These are phyloP conservation scores for Magallana nippona DNA, from an alignment of 2,888 invertebrate species.

Conservation along the genomic window DNA sequence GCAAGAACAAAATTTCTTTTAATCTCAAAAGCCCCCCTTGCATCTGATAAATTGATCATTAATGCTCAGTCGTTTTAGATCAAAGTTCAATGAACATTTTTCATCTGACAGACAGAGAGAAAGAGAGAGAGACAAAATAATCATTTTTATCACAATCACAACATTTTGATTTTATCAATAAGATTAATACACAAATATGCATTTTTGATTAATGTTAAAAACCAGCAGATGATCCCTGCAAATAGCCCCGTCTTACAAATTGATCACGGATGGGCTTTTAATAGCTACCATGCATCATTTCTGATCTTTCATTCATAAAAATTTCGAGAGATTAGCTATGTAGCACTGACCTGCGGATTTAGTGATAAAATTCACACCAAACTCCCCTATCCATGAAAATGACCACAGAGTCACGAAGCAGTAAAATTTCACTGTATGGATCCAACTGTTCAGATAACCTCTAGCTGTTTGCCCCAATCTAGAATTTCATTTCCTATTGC, in stretches of 20 bases:
- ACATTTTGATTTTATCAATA: too few relatives aligned
- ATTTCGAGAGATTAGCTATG: not conserved
- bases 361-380: slow-evolving; percentile 27
- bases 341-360: slow-evolving; percentile 15
- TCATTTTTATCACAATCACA: not conserved
- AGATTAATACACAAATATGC: not conserved
- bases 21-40: not conserved
- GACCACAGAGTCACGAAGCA: slow-evolving; percentile 34
- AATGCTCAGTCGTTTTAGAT: not conserved
- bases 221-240: not conserved
- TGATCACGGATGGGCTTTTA: slow-evolving; percentile 28
- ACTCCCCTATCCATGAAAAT: slow-evolving; percentile 20
- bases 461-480: slow-evolving; percentile 36
- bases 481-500: slow-evolving; percentile 31
- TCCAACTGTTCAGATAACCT: slow-evolving; percentile 26
- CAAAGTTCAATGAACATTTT: slow-evolving; percentile 5
- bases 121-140: not conserved
- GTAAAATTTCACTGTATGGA: slow-evolving; percentile 20
- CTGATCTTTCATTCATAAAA: slow-evolving; percentile 33
- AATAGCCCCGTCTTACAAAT: slow-evolving; percentile 15
- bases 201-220: slow-evolving; percentile 5
- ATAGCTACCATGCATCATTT: slow-evolving; percentile 31
- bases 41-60: slow-evolving; percentile 6
- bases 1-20: not conserved
- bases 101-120: not conserved